Conservation (phyloP, 2,888 invertebrate genomes). For the Stictocephala bisonia region DNA sequence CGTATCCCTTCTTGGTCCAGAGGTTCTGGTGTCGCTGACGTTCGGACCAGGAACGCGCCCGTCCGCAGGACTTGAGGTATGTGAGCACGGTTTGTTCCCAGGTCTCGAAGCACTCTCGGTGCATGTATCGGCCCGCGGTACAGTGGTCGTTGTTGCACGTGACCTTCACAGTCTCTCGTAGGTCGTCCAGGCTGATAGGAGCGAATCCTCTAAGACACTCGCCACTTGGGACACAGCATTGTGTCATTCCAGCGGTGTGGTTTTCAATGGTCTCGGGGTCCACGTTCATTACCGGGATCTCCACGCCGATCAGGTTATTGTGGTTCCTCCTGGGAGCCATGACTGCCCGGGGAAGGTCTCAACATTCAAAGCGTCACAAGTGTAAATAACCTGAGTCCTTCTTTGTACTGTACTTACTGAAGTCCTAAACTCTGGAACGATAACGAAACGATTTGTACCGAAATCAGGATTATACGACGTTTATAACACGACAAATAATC, state of each 20-base stretch:
- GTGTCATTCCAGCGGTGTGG: conserved; percentile 68
- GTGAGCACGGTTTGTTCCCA: conserved; percentile 93
- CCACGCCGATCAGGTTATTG: conserved; percentile 61
- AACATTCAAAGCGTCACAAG: conserved; percentile 9
- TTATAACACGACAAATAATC: conserved; percentile 23
- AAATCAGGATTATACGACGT: conserved; percentile 51
- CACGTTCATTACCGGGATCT: conserved; percentile 47
- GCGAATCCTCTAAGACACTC: conserved; percentile 76
- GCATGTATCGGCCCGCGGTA: conserved; percentile 91
- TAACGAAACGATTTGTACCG: conserved; percentile 56
- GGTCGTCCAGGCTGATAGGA: conserved; percentile 73
- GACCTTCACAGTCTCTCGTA: conserved; percentile 86
- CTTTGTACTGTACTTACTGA: too few relatives aligned
- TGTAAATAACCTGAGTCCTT: conserved; percentile 45
- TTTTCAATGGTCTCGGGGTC: conserved; percentile 59
- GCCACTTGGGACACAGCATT: conserved; percentile 85
- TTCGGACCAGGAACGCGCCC: conserved; percentile 95
- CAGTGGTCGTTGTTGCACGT: conserved; percentile 96
- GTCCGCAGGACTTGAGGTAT: conserved; percentile 89
- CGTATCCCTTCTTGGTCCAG: conserved; percentile 98
- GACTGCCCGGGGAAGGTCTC: neutral
- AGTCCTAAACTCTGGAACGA: conserved; percentile 34
- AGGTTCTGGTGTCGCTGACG: conserved; percentile 93
- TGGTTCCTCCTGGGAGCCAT: conserved; percentile 59
- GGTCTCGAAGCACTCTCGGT: conserved; percentile 93